A percentile compares a stretch with the other conserved stretches of the same genome.
phyloP scores from a whole-genome alignment of 35 echinoderm and acorn worm species.

The Eucidaris tribuloides region DNA sequence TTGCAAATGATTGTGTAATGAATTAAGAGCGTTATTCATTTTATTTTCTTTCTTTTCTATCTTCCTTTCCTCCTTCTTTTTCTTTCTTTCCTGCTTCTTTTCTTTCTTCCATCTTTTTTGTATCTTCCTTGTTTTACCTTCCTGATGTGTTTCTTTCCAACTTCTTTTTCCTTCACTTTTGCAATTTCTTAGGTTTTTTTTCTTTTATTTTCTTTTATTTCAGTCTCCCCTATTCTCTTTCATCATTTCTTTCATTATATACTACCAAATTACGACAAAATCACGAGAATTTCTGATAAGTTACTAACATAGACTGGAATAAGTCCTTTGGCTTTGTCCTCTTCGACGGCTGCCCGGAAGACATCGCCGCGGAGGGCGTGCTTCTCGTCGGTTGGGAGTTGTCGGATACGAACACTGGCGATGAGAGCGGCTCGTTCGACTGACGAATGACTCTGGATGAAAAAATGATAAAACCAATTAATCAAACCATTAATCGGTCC shows the following conservation, averaged over 20 bases:
- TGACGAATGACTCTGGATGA: slow-evolving; percentile 68
- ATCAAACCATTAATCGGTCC: no score
- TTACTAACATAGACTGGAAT: slow-evolving; percentile 89
- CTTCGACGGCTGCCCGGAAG: slow-evolving; percentile 59
- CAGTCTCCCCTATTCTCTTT: not conserved
- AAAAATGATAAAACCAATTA: no score
- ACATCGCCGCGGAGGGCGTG: slow-evolving; percentile 56
- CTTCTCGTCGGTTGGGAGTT: slow-evolving; percentile 42
- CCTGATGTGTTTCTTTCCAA: not conserved
- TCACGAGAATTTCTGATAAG: no score
- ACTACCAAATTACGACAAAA: no score
- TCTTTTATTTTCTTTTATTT: not conserved
- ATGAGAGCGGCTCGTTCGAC: slow-evolving; percentile 84
- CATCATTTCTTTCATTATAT: no score
- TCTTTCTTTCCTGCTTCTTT: no score
- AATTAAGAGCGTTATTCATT: no score
- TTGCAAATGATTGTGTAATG: no score
- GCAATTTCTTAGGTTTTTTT: not conserved
- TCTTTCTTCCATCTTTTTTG: no score
- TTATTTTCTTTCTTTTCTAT: no score
- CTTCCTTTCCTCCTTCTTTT: no score
- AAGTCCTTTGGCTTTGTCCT: slow-evolving; percentile 82
- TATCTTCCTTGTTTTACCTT: not conserved
- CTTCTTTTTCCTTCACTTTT: not conserved
- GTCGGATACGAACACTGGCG: slow-evolving; percentile 51